Evolutionary conservation across 2,797 vertebrate genomes (phyloP).

Genomic region (Eulemur rubriventer): DNA sequence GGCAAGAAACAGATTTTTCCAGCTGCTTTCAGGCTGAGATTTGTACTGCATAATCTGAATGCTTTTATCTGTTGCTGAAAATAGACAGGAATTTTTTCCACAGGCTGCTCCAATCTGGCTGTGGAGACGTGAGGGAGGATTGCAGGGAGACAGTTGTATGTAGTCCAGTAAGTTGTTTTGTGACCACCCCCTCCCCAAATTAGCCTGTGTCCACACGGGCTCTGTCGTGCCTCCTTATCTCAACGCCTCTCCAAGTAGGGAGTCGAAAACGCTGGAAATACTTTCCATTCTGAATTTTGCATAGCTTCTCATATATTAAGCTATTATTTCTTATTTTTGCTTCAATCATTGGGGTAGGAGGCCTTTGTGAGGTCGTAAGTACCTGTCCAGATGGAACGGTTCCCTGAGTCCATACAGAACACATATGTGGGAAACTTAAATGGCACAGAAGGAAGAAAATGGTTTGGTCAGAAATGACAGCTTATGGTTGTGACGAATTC

Average conservation of each 20-base stretch:
- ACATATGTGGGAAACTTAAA: neutral
- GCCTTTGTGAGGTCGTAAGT: neutral
- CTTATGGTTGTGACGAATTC: neutral
- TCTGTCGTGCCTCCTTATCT: neutral
- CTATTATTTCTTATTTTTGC: neutral
- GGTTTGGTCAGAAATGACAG: neutral
- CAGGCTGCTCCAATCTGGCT: constrained; percentile 88
- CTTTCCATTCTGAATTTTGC: constrained; percentile 35
- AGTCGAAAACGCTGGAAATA: neutral
- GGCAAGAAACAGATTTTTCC: constrained; percentile 88
- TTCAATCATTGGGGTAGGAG: neutral
- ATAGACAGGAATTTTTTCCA: constrained; percentile 92
- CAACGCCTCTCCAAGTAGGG: neutral
- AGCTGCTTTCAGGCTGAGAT: constrained; percentile 87
- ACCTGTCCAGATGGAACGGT: neutral
- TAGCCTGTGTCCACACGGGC: neutral
- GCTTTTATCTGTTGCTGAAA: constrained; percentile 92
- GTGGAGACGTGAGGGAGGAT: constrained; percentile 85
- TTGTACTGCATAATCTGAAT: constrained; percentile 88
- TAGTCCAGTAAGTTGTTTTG: constrained; percentile 78
- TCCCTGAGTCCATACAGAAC: neutral
- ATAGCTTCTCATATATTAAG: neutral
- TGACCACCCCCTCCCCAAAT: neutral
- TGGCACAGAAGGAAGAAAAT: neutral
- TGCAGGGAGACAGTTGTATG: constrained; percentile 84